Base-by-base conservation (phyloP, 2,888 invertebrate species). In the Patella pellucida region DNA sequence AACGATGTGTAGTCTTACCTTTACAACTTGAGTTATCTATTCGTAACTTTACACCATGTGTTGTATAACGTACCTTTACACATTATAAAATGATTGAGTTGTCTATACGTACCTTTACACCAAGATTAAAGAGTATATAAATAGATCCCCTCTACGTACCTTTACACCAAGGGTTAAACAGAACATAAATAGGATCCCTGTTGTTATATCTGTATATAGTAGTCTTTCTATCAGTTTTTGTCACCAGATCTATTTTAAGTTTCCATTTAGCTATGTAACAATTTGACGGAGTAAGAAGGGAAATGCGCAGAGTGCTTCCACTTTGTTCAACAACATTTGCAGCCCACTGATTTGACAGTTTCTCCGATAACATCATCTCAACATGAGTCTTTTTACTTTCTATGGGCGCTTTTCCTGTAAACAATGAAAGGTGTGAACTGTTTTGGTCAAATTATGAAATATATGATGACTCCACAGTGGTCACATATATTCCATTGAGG, bases 141-240 rank as follows among this genome's bases (percentile, higher is more conserved):
- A 27, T 27, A 27, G 27, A 3, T 31, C 4, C 31, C 4, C 31
- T 31, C 2, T 4, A 41, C 76, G 71, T 91, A 95, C 96, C 94
- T 92, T 94, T 93, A 88, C 95, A 95, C 97, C 97, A 97, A 0
- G 97, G 95, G 92, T 97, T 97, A 89, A 95, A 97, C 3, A 97
- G 93, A 1, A 97, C 92, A 87, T 95, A 96, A 81, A 97, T 92
- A 5, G 75, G 94, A 73, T 94, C 93, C 76, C 78, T 74, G 56
- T 86, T 81, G 19, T 52, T 77, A 70, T 83, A 82, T 75, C 83
- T 80, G 68, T 72, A 82, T 3, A 84, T 75, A 15, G 69, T 54
- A 1, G 73, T 72, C 11, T 70, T 73, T 9, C 70, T 77, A 54
- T 82, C 78, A 14, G 68, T 77, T 74, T 76, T 80, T 52, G 81